phyloP scores from a whole-genome alignment of 2,113 vertebrate genomes.

The Trogon surrucura region DNA sequence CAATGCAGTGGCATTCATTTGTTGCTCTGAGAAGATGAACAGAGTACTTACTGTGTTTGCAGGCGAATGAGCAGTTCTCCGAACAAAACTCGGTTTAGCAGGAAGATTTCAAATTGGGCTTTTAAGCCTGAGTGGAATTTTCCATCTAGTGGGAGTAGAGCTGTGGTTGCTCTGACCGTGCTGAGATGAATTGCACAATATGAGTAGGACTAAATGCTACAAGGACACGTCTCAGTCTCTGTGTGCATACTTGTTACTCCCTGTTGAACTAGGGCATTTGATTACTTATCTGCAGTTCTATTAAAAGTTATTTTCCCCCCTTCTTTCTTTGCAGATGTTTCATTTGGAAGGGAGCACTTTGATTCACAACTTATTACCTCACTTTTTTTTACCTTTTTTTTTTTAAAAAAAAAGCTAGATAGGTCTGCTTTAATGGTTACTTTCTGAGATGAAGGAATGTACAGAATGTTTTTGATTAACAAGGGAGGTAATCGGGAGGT shows the following conservation, averaged over 20 bases:
- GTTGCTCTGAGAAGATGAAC: neutral
- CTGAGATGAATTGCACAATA: conserved; percentile 55
- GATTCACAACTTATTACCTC: conserved; percentile 44
- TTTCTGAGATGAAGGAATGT: conserved; percentile 62
- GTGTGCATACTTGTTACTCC: conserved; percentile 16
- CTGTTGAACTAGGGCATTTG: conserved; percentile 30
- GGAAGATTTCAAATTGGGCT: conserved; percentile 40
- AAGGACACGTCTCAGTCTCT: conserved; percentile 49
- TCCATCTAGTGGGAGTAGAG: conserved; percentile 60
- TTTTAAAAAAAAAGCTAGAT: neutral
- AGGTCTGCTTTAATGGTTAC: conserved; percentile 47
- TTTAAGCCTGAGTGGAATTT: conserved; percentile 69
- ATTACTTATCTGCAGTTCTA: conserved; percentile 43
- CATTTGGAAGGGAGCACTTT: conserved; percentile 49
- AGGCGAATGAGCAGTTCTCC: neutral
- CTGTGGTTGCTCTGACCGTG: conserved; percentile 51
- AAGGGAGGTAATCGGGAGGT: conserved; percentile 43
- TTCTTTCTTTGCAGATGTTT: conserved; percentile 44
- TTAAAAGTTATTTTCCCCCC: conserved; percentile 11
- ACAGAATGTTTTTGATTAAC: conserved; percentile 70
- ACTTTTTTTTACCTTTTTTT: neutral
- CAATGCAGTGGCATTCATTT: neutral
- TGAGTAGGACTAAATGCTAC: conserved; percentile 55
- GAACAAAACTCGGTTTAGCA: conserved; percentile 19
- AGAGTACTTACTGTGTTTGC: neutral